A percentile compares a stretch with the other conserved stretches of the same genome.
Evolutionary conservation across 2,113 vertebrate species (phyloP).

Genomic region (Elephas maximus): DNA sequence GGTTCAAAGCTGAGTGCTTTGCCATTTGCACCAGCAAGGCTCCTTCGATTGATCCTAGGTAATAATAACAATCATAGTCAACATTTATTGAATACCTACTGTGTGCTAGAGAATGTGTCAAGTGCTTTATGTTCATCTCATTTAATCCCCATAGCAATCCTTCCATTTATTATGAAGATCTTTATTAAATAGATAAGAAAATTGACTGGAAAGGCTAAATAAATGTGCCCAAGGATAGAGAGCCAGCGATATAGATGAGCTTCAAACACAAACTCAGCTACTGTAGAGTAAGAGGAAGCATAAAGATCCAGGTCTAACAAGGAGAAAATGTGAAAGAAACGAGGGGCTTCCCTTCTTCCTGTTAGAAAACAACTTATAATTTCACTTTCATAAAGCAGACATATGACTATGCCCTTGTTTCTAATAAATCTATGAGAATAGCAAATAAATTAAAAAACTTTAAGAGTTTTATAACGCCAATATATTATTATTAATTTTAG

Average conservation of each 20-base stretch:
- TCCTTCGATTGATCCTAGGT: background rate
- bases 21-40: background rate
- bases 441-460: slow-evolving; percentile 2
- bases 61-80: background rate
- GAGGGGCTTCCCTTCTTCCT: background rate
- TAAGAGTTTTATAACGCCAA: background rate
- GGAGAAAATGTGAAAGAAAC: background rate
- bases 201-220: background rate
- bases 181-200: background rate
- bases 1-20: background rate
- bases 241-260: rapidly evolving
- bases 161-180: background rate
- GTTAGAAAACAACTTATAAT: background rate
- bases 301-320: background rate
- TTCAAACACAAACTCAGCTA: background rate
- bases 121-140: background rate
- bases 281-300: background rate
- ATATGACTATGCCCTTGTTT: background rate
- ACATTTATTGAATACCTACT: background rate
- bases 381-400: background rate
- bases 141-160: background rate
- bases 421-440: background rate
- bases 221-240: background rate
- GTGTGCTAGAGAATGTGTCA: background rate
- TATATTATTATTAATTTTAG: slow-evolving; percentile 25